These are phyloP conservation scores for Mesochorus sp. DNA, from an alignment of 2,888 invertebrate species.

Conservation along the genomic window DNA sequence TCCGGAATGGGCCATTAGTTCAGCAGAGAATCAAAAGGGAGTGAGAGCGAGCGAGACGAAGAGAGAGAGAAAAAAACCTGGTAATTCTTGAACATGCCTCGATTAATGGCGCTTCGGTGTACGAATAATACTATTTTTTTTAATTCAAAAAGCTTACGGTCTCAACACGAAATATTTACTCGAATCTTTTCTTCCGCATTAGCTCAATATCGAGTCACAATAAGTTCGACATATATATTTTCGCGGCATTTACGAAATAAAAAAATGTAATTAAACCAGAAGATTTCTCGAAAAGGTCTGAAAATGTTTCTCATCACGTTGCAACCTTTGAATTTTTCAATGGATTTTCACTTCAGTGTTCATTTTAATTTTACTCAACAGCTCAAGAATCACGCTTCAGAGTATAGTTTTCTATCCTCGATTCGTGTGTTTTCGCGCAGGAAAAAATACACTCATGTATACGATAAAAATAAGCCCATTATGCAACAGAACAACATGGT, in stretches of 20 bases:
- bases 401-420: neutral
- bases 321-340: slow-evolving; percentile 69
- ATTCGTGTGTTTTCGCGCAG: neutral
- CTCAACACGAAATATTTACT: too few relatives aligned
- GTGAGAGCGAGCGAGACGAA: too few relatives aligned
- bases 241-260: slow-evolving; percentile 68
- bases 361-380: neutral
- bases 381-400: neutral
- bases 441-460: too few relatives aligned
- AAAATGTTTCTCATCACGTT: slow-evolving; percentile 55
- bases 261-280: slow-evolving; percentile 68
- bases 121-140: neutral
- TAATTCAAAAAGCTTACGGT: slow-evolving; percentile 5
- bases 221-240: neutral
- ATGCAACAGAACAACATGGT: too few relatives aligned
- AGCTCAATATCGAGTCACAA: neutral
- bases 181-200: neutral
- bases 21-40: neutral
- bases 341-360: neutral
- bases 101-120: slow-evolving; percentile 58
- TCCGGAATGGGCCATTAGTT: slow-evolving; percentile 37
- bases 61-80: slow-evolving; percentile 37
- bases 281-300: neutral
- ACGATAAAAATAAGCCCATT: too few relatives aligned
- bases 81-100: slow-evolving; percentile 55